phyloP scores from a whole-genome alignment of 2,888 invertebrate species.

The Subacronicta megacephala region DNA sequence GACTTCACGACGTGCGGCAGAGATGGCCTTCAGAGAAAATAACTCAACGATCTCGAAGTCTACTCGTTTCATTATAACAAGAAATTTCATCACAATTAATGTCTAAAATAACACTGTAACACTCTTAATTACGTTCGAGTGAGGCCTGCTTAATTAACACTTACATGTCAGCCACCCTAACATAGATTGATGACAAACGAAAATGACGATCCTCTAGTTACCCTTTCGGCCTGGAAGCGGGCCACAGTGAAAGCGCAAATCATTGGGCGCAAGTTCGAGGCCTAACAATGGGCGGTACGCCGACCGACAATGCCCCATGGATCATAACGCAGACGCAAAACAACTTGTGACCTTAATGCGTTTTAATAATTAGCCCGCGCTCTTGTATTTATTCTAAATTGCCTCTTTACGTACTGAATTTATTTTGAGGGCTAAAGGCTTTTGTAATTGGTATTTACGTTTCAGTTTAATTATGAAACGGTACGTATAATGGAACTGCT shows the following conservation, averaged over 20 bases:
- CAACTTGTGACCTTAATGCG: constrained; percentile 83
- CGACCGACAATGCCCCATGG: constrained; percentile 72
- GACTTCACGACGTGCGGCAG: constrained; percentile 73
- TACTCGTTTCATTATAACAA: constrained; percentile 82
- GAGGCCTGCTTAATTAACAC: constrained; percentile 89
- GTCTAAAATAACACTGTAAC: constrained; percentile 89
- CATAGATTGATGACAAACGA: constrained; percentile 90
- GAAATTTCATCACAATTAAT: constrained; percentile 89
- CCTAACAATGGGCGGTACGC: constrained; percentile 77
- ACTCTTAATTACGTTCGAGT: constrained; percentile 89
- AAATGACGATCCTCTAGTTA: constrained; percentile 85
- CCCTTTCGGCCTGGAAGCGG: constrained; percentile 76
- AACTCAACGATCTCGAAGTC: constrained; percentile 70
- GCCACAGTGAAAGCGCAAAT: constrained; percentile 81
- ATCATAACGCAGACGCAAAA: constrained; percentile 78
- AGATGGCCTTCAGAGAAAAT: constrained; percentile 80
- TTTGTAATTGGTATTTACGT: background rate
- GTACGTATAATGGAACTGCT: no score
- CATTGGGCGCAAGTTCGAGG: constrained; percentile 77
- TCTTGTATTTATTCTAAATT: constrained; percentile 45
- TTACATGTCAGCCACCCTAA: constrained; percentile 88
- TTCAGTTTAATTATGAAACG: background rate
- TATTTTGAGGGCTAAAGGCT: constrained; percentile 14
- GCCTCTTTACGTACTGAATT: constrained; percentile 8
- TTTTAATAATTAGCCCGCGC: constrained; percentile 83